Percentiles rank a stretch among this genome's conserved stretches.
phyloP scores from a whole-genome alignment of 2,113 vertebrate genomes.

The Henicopernis longicauda region DNA sequence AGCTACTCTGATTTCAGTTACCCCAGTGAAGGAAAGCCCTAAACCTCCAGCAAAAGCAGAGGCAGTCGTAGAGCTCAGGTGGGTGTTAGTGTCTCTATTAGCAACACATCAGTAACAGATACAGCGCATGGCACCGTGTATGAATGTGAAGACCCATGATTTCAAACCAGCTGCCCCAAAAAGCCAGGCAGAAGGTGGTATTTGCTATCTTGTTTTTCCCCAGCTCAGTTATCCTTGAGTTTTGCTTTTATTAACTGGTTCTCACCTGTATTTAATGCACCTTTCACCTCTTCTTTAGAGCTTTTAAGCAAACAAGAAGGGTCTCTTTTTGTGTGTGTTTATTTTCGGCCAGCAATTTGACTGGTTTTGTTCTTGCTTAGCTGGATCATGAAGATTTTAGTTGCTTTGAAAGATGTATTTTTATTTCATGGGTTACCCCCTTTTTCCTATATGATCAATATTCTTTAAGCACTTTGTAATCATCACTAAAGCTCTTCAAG shows the following conservation, averaged over 20 bases:
- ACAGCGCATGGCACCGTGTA: no score
- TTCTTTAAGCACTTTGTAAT: not conserved
- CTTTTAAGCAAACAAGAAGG: not conserved
- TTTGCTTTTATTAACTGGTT: not conserved
- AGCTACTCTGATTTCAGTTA: not conserved
- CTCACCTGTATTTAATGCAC: not conserved
- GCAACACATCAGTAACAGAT: fast-evolving
- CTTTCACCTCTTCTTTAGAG: not conserved
- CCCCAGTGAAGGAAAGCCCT: not conserved
- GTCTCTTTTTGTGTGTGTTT: not conserved
- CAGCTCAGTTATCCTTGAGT: not conserved
- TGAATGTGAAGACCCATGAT: fast-evolving
- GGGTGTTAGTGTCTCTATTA: fast-evolving
- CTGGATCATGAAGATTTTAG: not conserved
- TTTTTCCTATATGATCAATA: not conserved
- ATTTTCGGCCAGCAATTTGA: not conserved
- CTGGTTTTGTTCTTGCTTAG: not conserved
- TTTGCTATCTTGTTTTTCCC: not conserved
- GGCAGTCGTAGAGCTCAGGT: not conserved
- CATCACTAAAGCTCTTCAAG: not conserved
- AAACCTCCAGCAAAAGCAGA: not conserved
- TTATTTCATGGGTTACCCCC: not conserved
- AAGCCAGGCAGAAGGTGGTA: not conserved
- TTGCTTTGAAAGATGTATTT: not conserved
- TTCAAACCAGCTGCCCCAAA: not conserved